Evolutionary conservation across 2,113 vertebrate species (phyloP).

Genomic region (Pangasianodon gigas): DNA sequence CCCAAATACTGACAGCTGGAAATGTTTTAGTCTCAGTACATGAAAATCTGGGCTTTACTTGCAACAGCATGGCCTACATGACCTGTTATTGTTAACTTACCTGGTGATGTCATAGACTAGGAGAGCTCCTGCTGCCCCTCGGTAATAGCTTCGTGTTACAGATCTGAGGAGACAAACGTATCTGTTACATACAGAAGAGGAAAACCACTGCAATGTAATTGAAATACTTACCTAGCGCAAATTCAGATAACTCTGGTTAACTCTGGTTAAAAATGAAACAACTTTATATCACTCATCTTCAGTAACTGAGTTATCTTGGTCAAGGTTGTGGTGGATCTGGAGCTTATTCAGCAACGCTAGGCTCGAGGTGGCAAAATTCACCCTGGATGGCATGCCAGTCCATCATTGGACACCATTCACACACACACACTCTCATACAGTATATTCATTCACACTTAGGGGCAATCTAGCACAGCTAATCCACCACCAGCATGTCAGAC

Average conservation of each 20-base stretch:
- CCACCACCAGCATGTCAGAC: not conserved
- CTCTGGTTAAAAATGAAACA: not conserved
- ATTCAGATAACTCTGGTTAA: not conserved
- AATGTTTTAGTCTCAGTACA: not conserved
- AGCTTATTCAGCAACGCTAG: not conserved
- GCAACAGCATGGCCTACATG: not conserved
- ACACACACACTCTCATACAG: not conserved
- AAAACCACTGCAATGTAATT: not conserved
- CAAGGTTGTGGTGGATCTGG: not conserved
- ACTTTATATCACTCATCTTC: not conserved
- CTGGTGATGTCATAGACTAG: constrained; percentile 93
- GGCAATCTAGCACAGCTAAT: not conserved
- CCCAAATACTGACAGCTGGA: not conserved
- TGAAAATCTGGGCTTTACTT: not conserved
- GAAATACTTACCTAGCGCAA: not conserved
- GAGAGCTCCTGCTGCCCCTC: constrained; percentile 89
- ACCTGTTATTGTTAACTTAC: constrained; percentile 58
- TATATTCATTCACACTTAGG: not conserved
- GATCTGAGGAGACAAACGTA: constrained; percentile 72
- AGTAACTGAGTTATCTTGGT: not conserved
- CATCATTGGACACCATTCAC: not conserved
- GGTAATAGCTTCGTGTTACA: constrained; percentile 91
- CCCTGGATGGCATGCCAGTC: not conserved
- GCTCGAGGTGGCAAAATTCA: not conserved
- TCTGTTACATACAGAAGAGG: not conserved